Evolutionary conservation across 2,797 vertebrate genomes (phyloP), one percentile per base, ranked within the genome.

Genomic region (Iguana delicatissima): DNA sequence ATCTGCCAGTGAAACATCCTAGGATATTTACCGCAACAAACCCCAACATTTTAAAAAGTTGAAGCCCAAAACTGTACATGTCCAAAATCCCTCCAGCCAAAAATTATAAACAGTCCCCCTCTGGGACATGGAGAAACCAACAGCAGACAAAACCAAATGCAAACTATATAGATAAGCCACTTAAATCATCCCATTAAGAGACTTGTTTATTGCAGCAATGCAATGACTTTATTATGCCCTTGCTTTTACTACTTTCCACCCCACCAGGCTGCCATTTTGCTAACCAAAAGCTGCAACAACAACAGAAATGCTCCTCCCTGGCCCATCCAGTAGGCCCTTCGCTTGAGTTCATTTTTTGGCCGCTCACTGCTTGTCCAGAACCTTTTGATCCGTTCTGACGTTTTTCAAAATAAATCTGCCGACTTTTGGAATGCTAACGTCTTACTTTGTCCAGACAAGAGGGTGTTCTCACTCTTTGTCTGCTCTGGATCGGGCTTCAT

Each of bases 401-500:
- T 20, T 35, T 5, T 35, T 14, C 38, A 14, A 20, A 20, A 77
- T 29, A 77, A 85, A 13, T 69, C 18, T 9, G 7, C 35, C 20
- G 7, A 38, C 24, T 79, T 83, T 64, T 29, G 14, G 2, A 29
- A 46, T 8, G 57, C 8, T 24, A 84, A 46, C 0, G 6, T 9
- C 87, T 69, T 59, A 94, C 94, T 93, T 89, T 50, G 84, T 3
- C 12, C 14, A 79, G 89, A n/a, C 2, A 86, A 8, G 0, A 0
- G 52, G 0, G 16, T 82, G 69, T 67, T 88, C 4, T 4, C 1
- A 0, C 1, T 24, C 7, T 89, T 12, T 0, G 1, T 7, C 18
- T 91, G 59, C 50, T 59, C 42, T 0, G 22, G n/a, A 8, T 94
- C 91, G 7, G 46, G 22, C 81, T 81, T 62, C 91, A 92, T 87